Evolutionary conservation across 2,888 invertebrate species (phyloP).

Genomic region (Hirtodrosophila histrioides): DNA sequence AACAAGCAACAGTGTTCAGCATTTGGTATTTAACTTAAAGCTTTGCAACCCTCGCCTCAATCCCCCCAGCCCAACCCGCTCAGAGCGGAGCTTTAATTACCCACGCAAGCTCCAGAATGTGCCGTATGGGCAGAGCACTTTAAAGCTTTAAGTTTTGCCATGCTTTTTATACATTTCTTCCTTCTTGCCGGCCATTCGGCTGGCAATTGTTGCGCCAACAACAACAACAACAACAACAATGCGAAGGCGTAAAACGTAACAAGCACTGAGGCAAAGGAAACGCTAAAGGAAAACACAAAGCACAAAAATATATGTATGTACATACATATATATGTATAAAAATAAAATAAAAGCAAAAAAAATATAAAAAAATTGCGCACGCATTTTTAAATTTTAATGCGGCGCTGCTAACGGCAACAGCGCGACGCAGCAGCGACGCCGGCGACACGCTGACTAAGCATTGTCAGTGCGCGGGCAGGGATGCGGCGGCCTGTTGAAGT

Average conservation of each 20-base stretch:
- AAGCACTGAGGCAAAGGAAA: conserved; percentile 10
- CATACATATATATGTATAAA: background rate
- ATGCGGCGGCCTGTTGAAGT: background rate
- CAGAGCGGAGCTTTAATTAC: conserved; percentile 48
- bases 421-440: conserved; percentile 29
- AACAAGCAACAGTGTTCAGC: conserved; percentile 44
- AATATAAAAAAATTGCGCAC: conserved; percentile 51
- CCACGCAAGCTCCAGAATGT: conserved; percentile 28
- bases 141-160: conserved; percentile 48
- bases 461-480: conserved; percentile 3
- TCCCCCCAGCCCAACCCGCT: background rate
- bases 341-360: conserved; percentile 20
- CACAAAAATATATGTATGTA: conserved; percentile 3
- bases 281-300: conserved; percentile 7
- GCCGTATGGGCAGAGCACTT: conserved; percentile 24
- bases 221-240: conserved; percentile 31
- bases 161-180: background rate
- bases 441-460: conserved; percentile 65
- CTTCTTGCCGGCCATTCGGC: conserved; percentile 32
- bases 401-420: conserved; percentile 46
- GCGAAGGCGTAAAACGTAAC: conserved; percentile 49
- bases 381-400: conserved; percentile 75
- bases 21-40: conserved; percentile 53
- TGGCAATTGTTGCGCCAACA: conserved; percentile 65
- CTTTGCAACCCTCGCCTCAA: conserved; percentile 29